Evolutionary conservation across 2,113 vertebrate species (phyloP), one percentile per base, ranked within the genome.

Genomic region (Lates calcarifer): DNA sequence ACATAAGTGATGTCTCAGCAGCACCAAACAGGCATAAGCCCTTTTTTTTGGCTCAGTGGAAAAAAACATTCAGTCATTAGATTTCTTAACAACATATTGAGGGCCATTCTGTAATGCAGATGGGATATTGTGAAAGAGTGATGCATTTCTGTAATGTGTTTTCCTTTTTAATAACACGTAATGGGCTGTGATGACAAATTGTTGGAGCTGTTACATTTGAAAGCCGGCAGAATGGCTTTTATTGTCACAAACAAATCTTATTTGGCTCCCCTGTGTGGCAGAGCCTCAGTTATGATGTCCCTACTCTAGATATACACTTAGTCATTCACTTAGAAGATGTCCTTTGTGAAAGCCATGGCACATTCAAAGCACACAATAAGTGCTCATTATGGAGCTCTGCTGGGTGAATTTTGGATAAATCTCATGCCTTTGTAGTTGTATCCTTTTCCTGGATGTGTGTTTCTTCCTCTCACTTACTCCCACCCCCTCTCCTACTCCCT

Each of bases 101-200:
- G 20, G 47, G 20, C 20, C 28, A 31, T 45, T 89, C 70, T 68
- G 35, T 68, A 78, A 85, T 87, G 69, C 71, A 83, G 78, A 78
- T 57, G 79, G 71, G 57, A 79, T 76, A 63, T 24, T 65, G 56
- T 77, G 39, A 85, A 65, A 73, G 29, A 70, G 51, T 60, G 56
- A 41, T 79, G 24, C 35, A 69, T 82, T 83, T 61, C 29, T 75
- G 28, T 62, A 31, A 79, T 75, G 45, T 67, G 31, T 53, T 81
- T 77, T 69, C 55, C 31, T 69, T 66, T 86, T 61, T 80, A 76
- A 76, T 65, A 70, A 80, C 74, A 83, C 37, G 1, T 49, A 70
- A 85, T 85, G 67, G 77, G 51, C 70, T 78, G 67, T 79, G 67
- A 82, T 90, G 63, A 88, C 58, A 81, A 87, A 87, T 55, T 62